Evolutionary conservation across 2,113 vertebrate species (phyloP), one percentile per base, ranked within the genome.

Genomic region (Alexandromys fortis): DNA sequence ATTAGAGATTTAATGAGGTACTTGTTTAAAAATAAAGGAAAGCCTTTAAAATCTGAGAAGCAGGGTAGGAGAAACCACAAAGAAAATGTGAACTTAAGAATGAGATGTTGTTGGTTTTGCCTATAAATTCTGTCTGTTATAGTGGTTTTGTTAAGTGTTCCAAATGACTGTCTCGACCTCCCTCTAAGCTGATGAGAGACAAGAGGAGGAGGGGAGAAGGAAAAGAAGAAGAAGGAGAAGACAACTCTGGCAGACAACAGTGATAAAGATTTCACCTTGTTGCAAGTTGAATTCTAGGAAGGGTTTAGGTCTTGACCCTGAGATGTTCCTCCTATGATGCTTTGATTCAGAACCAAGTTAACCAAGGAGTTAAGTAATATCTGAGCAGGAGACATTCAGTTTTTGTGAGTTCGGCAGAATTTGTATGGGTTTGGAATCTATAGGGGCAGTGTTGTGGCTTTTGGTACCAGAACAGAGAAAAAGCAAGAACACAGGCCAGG

Each of bases 1-100:
- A 76, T 4, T 89, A 33, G 61, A 67, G 45, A 92, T 90, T 58
- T 76, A 61, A 92, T 21, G 21, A 92, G 47, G 42, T 5, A 58
- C 11, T 35, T 82, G 45, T 92, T 96, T 81, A 77, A 94, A 75
- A 97, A 42, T 55, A 95, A 97, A 73, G 61, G 70, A n/a, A 72
- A n/a, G 8, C 9, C 52, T 77, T 92, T 52, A 42, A 95, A 95
- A 68, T 35, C 16, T 96, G 77, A 52, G 24, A 89, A 94, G 47
- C 45, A 72, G 28, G 5, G 26, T 42, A 42, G 28, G 63, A 67
- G 35, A 96, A 89, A 86, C 67, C 86, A 89, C 61, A 95, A 7
- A 9, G 58, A 63, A 3, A 93, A 92, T 81, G 21, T 42, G 72
- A 90, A 86, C 7, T 28, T 61, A 72, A n/a, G 26, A 68, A 24